Percentiles rank a stretch among this genome's conserved stretches.
phyloP scores from a whole-genome alignment of 1,140 invertebrate species.

The Eupeodes corollae region DNA sequence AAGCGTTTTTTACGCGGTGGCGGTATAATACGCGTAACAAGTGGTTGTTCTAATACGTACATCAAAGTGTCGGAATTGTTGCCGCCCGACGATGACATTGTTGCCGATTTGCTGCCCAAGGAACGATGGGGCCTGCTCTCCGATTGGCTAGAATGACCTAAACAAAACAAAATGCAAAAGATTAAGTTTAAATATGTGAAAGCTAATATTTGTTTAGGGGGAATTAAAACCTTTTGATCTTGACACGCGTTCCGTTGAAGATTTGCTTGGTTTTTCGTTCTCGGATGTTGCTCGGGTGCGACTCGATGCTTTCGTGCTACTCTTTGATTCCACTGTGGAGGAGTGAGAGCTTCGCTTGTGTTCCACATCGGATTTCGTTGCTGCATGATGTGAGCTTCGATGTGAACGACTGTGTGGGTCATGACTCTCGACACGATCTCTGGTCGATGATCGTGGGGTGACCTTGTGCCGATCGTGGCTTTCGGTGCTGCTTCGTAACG shows the following conservation, averaged over 20 bases:
- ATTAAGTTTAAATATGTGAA: neutral
- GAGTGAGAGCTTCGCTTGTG: no score
- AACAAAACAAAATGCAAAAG: no score
- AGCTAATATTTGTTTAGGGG: neutral
- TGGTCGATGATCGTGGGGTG: no score
- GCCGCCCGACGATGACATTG: neutral
- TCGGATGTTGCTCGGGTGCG: neutral
- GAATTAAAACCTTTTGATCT: neutral
- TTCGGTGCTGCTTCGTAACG: no score
- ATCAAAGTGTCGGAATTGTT: neutral
- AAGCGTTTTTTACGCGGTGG: slow-evolving; percentile 8
- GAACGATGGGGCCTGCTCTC: neutral
- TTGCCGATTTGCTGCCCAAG: slow-evolving; percentile 20
- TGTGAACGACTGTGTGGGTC: no score
- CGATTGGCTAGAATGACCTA: no score
- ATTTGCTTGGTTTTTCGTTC: neutral
- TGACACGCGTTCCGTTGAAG: neutral
- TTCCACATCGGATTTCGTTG: no score
- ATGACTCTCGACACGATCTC: no score
- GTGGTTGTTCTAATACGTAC: neutral
- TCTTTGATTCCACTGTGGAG: no score
- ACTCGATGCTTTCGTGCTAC: no score
- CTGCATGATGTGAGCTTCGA: no score
- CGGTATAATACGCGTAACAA: slow-evolving; percentile 4
- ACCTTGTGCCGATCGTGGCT: no score